Evolutionary conservation across 2,797 vertebrate genomes (phyloP), one percentile per base, ranked within the genome.

Genomic region (Paratrypauchen microcephalus): DNA sequence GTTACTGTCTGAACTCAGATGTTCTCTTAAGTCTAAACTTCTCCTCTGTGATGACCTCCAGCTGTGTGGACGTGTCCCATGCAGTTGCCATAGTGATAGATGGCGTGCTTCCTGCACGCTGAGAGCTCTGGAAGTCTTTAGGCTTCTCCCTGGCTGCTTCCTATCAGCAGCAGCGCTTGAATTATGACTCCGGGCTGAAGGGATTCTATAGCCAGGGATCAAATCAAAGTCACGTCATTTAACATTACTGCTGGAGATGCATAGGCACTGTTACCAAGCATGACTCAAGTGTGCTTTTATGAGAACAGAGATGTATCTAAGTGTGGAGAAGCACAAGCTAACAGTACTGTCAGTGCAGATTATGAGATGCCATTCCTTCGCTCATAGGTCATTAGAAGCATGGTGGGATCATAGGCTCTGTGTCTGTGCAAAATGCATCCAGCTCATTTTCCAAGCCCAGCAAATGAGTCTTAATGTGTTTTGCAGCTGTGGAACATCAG

Each of bases 391-490:
- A 66, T 47, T 48, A 5, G 86, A 68, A 64, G 74, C 39, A 23
- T 68, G 70, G 64, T 62, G 69, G 59, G 32, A 80, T 30, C 77
- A 47, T 73, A 75, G 83, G 92, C 89, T 92, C 89, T 87, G 63
- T 76, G 82, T 80, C 75, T 80, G 86, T 90, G 91, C 92, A 94
- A 94, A 94, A 93, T 84, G 90, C 92, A 93, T 93, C 91, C 93
- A 92, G 93, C 93, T 94, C 92, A 92, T 92, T 94, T 90, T 83
- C 76, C 71, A 50, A 89, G 85, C 83, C 85, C 85, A 89, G 83
- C 83, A 90, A 92, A 93, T 93, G 94, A 94, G 92, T 91, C 91
- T 92, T 93, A 92, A 94, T 93, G 92, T 86, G 85, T 92, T 94
- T 91, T 93, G 92, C 91, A 92, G 93, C 93, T 92, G 91, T 90